Evolutionary conservation across 2,888 invertebrate genomes (phyloP).

Genomic region (Cetonia aurata): DNA sequence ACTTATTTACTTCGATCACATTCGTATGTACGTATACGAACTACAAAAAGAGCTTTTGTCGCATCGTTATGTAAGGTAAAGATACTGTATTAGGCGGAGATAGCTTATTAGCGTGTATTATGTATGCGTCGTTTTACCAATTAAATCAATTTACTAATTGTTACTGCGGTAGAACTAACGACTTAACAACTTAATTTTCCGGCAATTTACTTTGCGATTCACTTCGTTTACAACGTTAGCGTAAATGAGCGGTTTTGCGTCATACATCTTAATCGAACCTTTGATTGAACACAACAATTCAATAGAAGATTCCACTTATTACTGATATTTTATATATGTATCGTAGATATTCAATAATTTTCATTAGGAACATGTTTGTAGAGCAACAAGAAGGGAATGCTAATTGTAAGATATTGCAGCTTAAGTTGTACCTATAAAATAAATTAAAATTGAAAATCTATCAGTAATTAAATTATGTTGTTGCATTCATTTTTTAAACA

Average conservation of each 20-base stretch:
- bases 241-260: conserved; percentile 15
- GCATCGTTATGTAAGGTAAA: too few relatives aligned
- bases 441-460: too few relatives aligned
- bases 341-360: not conserved
- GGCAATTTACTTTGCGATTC: conserved; percentile 31
- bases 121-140: conserved; percentile 24
- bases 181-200: conserved; percentile 33
- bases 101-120: conserved; percentile 14
- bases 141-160: conserved; percentile 41
- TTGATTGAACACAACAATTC: not conserved
- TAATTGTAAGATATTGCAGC: not conserved
- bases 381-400: not conserved
- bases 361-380: not conserved
- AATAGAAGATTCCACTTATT: not conserved
- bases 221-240: conserved; percentile 26
- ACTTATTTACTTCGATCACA: too few relatives aligned
- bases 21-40: too few relatives aligned
- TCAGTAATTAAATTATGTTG: too few relatives aligned
- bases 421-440: too few relatives aligned
- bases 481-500: too few relatives aligned
- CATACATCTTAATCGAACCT: not conserved
- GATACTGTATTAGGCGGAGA: too few relatives aligned
- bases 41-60: too few relatives aligned
- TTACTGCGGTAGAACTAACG: conserved; percentile 23
- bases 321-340: not conserved